Conservation (phyloP, 2,113 vertebrate genomes). For the Leiothrix lutea region DNA sequence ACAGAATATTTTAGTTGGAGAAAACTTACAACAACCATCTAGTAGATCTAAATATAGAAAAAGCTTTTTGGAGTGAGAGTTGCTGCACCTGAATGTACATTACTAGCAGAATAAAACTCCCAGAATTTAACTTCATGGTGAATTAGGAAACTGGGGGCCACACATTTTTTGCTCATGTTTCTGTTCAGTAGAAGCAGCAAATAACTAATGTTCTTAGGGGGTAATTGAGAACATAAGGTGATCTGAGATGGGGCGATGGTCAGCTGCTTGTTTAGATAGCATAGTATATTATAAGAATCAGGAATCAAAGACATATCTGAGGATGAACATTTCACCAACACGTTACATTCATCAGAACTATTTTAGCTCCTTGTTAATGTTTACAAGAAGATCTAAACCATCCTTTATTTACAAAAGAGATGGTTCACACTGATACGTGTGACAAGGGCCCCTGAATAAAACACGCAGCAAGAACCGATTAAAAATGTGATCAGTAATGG, state of each 20-base stretch:
- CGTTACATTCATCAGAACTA: background rate
- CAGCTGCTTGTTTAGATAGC: background rate
- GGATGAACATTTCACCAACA: background rate
- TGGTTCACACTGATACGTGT: background rate
- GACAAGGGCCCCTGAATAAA: slow-evolving; percentile 18
- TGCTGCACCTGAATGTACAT: background rate
- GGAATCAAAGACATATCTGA: background rate
- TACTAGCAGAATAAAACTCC: background rate
- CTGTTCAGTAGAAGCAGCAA: background rate
- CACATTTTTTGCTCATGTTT: background rate
- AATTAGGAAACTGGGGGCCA: background rate
- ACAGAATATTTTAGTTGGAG: background rate
- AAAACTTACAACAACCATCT: background rate
- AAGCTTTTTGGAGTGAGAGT: background rate
- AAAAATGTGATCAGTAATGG: slow-evolving; percentile 9
- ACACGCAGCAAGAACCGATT: background rate
- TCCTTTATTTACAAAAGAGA: slow-evolving; percentile 29
- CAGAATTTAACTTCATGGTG: background rate
- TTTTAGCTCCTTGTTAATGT: background rate
- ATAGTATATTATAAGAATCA: background rate
- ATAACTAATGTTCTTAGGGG: background rate
- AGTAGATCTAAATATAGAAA: background rate
- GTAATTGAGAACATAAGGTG: background rate
- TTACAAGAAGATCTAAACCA: slow-evolving; percentile 22
- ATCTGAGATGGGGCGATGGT: background rate